Evolutionary conservation across 1,140 invertebrate species (phyloP).

Genomic region (Tetramorium parvispinum): DNA sequence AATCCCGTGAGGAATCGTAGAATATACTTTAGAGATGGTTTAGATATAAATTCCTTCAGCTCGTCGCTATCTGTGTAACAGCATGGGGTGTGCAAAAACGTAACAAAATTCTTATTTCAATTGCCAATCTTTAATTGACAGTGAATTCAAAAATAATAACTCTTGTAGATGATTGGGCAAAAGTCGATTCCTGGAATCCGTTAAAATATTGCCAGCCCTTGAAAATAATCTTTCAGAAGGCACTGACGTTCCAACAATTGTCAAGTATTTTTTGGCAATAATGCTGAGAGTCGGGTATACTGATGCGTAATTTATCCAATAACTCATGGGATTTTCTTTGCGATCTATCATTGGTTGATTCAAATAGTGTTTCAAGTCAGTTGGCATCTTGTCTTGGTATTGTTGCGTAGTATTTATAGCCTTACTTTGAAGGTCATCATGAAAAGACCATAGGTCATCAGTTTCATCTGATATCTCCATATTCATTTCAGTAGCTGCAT

Average conservation of each 20-base stretch:
- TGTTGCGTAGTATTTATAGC: neutral
- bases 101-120: no score
- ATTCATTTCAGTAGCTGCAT: neutral
- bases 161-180: neutral
- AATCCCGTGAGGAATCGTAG: conserved; percentile 96
- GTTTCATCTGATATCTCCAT: neutral
- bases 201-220: conserved; percentile 3
- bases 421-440: neutral
- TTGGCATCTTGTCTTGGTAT: neutral
- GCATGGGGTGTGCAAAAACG: no score
- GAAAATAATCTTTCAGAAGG: neutral
- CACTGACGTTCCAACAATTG: neutral
- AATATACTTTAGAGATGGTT: conserved; percentile 97
- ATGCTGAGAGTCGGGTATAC: neutral
- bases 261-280: neutral
- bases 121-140: neutral
- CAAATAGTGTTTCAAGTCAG: neutral
- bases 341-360: neutral
- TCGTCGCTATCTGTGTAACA: conserved; percentile 97
- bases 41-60: conserved; percentile 98
- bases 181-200: neutral
- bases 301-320: neutral
- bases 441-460: conserved; percentile 3
- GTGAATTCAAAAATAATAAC: neutral
- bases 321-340: neutral